A percentile compares a stretch with the other conserved stretches of the same genome.
Conservation (phyloP, 2,888 invertebrate species). For the Ceraclea dissimilis region DNA sequence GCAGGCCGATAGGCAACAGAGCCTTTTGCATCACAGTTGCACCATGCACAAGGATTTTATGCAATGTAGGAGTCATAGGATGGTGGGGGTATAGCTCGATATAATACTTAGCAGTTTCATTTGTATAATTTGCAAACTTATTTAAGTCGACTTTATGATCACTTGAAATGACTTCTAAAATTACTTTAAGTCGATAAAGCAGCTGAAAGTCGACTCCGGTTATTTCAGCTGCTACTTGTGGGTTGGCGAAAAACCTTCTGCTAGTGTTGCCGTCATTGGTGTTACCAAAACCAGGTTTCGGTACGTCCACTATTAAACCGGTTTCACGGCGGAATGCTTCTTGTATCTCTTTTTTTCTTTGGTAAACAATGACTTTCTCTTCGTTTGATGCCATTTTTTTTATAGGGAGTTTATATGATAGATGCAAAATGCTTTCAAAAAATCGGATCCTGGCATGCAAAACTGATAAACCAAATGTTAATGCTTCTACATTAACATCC, state of each 20-base stretch:
- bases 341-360: not conserved
- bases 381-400: not conserved
- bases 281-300: not conserved
- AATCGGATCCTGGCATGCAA: constrained; percentile 16
- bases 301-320: not conserved
- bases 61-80: constrained; percentile 29
- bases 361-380: not conserved
- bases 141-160: not conserved
- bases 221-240: not conserved
- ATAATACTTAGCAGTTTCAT: constrained; percentile 25
- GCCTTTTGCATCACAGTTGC: constrained; percentile 26
- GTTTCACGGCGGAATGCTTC: not conserved
- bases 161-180: not conserved
- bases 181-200: not conserved
- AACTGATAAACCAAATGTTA: constrained; percentile 13
- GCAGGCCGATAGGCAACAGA: constrained; percentile 28
- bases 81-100: constrained; percentile 28
- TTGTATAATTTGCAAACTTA: constrained; percentile 3
- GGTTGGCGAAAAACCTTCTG: not conserved
- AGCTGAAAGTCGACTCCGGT: constrained; percentile 1
- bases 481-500: constrained; percentile 4
- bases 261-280: not conserved
- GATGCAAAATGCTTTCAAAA: constrained; percentile 16
- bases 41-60: constrained; percentile 28
- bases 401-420: not conserved